These are phyloP conservation scores for Drosophila paranaensis DNA, from an alignment of 2,888 invertebrate species.

Conservation along the genomic window DNA sequence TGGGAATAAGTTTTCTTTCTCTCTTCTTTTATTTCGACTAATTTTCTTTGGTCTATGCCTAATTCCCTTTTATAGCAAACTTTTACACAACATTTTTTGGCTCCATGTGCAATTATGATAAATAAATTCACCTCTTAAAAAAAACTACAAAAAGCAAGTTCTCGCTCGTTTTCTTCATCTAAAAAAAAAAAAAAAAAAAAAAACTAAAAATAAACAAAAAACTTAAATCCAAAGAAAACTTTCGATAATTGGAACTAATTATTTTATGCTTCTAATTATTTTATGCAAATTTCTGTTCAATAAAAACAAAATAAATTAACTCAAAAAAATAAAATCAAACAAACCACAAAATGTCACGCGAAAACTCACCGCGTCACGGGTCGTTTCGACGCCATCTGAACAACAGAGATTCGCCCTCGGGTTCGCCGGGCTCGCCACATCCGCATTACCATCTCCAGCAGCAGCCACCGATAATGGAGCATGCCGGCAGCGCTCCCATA, in stretches of 20 bases:
- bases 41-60: slow-evolving; percentile 66
- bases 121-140: slow-evolving; percentile 65
- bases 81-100: slow-evolving; percentile 71
- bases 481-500: slow-evolving; percentile 67
- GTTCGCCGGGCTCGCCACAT: slow-evolving; percentile 70
- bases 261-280: slow-evolving; percentile 78
- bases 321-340: slow-evolving; percentile 1
- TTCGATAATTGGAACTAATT: slow-evolving; percentile 72
- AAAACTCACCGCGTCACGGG: slow-evolving; percentile 84
- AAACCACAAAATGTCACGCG: slow-evolving; percentile 80
- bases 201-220: slow-evolving; percentile 9
- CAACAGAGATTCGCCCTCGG: slow-evolving; percentile 63
- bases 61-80: slow-evolving; percentile 63
- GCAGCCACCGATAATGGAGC: slow-evolving; percentile 80
- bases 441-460: slow-evolving; percentile 63
- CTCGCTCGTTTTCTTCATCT: slow-evolving; percentile 77
- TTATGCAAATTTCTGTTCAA: slow-evolving; percentile 69
- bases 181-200: slow-evolving; percentile 28
- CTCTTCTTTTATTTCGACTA: slow-evolving; percentile 39
- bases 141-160: slow-evolving; percentile 62
- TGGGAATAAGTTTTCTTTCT: slow-evolving; percentile 15
- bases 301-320: slow-evolving; percentile 29
- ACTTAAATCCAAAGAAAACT: slow-evolving; percentile 17
- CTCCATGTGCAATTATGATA: slow-evolving; percentile 74
- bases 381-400: slow-evolving; percentile 72